Conservation (phyloP, 2,888 invertebrate species). For the Volucella zonaria region DNA sequence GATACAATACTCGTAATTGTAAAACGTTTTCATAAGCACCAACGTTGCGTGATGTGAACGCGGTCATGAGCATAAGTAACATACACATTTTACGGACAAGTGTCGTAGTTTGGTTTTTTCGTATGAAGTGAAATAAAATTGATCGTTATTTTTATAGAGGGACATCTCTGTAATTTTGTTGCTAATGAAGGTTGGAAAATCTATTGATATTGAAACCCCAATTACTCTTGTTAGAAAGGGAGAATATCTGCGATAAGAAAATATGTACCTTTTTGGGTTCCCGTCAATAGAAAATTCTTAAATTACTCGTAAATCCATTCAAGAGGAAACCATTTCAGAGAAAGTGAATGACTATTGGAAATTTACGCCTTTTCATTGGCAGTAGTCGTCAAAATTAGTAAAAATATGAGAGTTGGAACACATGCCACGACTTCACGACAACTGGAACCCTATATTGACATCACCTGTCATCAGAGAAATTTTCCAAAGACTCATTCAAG, state of each 20-base stretch:
- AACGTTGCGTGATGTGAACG: conserved; percentile 50
- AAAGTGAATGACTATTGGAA: no score
- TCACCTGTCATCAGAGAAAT: no score
- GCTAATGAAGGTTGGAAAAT: conserved; percentile 47
- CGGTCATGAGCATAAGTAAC: neutral
- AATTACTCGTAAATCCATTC: no score
- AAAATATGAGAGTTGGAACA: no score
- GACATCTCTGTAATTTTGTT: conserved; percentile 46
- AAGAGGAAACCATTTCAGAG: no score
- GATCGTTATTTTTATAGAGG: conserved; percentile 65
- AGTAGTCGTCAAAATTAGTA: no score
- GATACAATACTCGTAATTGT: conserved; percentile 9
- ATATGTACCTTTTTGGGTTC: neutral
- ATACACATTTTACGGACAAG: conserved; percentile 50
- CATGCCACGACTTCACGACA: no score
- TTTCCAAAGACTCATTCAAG: no score
- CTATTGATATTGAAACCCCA: neutral
- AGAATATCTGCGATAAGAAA: neutral
- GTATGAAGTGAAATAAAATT: conserved; percentile 61
- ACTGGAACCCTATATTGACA: no score
- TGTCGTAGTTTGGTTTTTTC: conserved; percentile 49
- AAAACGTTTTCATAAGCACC: conserved; percentile 26
- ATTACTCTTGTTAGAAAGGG: conserved; percentile 9
- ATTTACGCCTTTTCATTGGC: no score
- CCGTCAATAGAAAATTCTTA: no score